Evolutionary conservation across 53 echinoderm and acorn worm genomes (phyloP), one percentile per base, ranked within the genome.

Genomic region (Mesocentrotus franciscanus): DNA sequence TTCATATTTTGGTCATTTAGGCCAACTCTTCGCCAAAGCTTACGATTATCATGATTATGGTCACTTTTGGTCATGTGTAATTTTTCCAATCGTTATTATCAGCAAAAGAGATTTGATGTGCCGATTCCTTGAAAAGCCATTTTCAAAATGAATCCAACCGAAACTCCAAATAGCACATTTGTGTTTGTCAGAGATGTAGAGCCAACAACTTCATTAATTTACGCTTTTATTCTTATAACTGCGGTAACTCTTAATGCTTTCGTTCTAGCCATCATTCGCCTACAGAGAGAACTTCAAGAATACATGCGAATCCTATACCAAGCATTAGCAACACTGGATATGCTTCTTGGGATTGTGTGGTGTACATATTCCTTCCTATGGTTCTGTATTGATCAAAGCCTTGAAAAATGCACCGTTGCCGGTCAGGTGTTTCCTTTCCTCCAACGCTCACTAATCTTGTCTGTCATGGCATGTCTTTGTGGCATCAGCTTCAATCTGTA

Each of bases 401-500:
- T 87, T 20, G n/a, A 58, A 13, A 58, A 56, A n/a, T 87, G 87
- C 58, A 87, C 10, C 10, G 27, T 42, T 13, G n/a, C 87, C 56
- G 27, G 87, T 59, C 10, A 87, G 87, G 56, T 87, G 27, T 57
- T 87, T 87, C 87, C 87, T 56, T 87, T 87, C 87, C 59, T 87
- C 29, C 57, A 58, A 9, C 56, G 87, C 12, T 56, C 33, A n/a
- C 87, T 87, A 0, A 58, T 87, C n/a, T 8, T 87, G 26, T 10
- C 57, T 26, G 87, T 57, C 8, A 87, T 87, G 58, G n/a, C 27
- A 1, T 87, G 87, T 29, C 87, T 87, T 2, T 57, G 87, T 58
- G 87, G 87, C 26, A 87, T 87, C 87, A 87, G 87, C 29, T 87
- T 58, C 57, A 87, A 87, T 27, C 26, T 87, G n/a, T 87, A 87